Evolutionary conservation across 2,888 invertebrate species (phyloP), one percentile per base, ranked within the genome.

Genomic region (Caenorhabditis sulstoni): DNA sequence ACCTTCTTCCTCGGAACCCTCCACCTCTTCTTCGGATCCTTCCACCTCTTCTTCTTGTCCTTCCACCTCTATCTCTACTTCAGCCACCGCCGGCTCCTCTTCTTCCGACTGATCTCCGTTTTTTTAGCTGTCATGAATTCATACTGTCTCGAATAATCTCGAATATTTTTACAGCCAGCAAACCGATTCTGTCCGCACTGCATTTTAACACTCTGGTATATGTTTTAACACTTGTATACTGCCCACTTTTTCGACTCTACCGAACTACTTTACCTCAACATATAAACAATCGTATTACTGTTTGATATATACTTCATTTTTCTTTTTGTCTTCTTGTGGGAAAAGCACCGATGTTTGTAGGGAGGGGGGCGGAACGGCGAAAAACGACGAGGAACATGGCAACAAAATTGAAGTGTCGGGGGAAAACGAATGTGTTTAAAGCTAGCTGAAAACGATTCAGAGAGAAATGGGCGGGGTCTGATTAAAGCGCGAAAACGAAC

Each of bases 361-460:
- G 35, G 70, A 22, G n/a, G 23, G 22, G 35, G 16, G 39, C 11
- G n/a, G n/a, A 44, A 37, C 44, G 16, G 41, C n/a, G 41, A 22
- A 62, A 53, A 29, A 29, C 29, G 29, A 62, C 49, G 59, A 74
- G 59, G 59, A 53, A 58, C 29, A 59, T 66, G 59, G 66, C 59
- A 61, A 66, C 11, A 41, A 41, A 3, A 47, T 44, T 16, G 29
- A 23, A 55, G 47, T 45, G 18, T 29, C 44, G 29, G 29, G 22
- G 37, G 35, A 23, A 7, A 22, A 62, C 39, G 18, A 39, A 39
- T n/a, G 11, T 20, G 61, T 47, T 39, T 61, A 62, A 61, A 62
- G 61, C 61, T 61, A 62, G 53, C 37, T 41, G 41, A 41, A 41
- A 53, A 53, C 29, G 52, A 61, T 70, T 18, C 16, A 18, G 22